Evolutionary conservation across 2,888 invertebrate genomes (phyloP), one percentile per base, ranked within the genome.

Genomic region (Pantelozetes paolii): DNA sequence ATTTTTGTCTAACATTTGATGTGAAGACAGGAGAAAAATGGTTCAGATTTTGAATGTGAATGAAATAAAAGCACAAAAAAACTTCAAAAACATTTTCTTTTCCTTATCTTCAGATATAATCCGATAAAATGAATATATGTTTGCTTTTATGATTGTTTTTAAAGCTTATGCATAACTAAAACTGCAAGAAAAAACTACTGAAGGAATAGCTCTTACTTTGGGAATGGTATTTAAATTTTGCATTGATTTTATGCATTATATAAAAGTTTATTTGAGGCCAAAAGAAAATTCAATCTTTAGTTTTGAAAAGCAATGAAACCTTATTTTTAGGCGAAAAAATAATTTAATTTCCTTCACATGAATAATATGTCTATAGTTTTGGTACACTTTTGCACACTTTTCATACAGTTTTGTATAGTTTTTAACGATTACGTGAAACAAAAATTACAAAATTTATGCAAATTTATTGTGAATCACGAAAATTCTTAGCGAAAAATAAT

Each of bases 391-490:
- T 36, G n/a, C n/a, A n/a, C n/a, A n/a, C n/a, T n/a, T n/a, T n/a
- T n/a, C n/a, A n/a, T n/a, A n/a, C n/a, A n/a, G n/a, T n/a, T n/a
- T n/a, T n/a, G n/a, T n/a, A n/a, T n/a, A n/a, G n/a, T n/a, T n/a
- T n/a, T n/a, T n/a, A n/a, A n/a, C n/a, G n/a, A n/a, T 36, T 36
- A 36, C 11, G 36, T 36, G n/a, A 18, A 50, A 50, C n/a, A 5
- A n/a, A 50, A 20, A 50, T 50, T 50, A 50, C 9, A 50, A 50
- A 50, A 50, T 50, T n/a, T 50, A 50, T 50, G 50, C 15, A 50
- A 50, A 50, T 50, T 50, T 50, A 50, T 50, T 50, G 18, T 50
- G 50, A 15, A 50, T 50, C 18, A 20, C 50, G 20, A 9, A 18
- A 36, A 50, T 9, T 50, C 20, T 50, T 18, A 50, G 18, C 18